Evolutionary conservation across 2,888 invertebrate genomes (phyloP).

Genomic region (Phragmatobia fuliginosa): DNA sequence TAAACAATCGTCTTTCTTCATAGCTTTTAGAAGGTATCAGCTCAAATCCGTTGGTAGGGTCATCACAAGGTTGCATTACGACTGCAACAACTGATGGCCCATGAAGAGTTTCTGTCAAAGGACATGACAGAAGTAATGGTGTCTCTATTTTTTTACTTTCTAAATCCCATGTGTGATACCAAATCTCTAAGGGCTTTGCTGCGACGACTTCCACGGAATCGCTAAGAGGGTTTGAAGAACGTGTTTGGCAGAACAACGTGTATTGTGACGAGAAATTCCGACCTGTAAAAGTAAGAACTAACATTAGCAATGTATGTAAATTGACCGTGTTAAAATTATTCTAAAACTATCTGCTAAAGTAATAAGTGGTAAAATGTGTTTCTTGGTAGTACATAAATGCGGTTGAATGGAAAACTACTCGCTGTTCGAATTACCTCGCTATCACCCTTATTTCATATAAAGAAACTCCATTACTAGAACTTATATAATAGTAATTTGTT

Average conservation of each 20-base stretch:
- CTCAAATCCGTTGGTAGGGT: slow-evolving; percentile 75
- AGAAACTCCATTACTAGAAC: slow-evolving; percentile 56
- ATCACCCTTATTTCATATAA: slow-evolving; percentile 49
- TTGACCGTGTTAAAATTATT: not conserved
- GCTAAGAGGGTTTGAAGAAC: slow-evolving; percentile 68
- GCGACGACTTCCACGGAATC: slow-evolving; percentile 84
- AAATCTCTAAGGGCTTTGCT: slow-evolving; percentile 87
- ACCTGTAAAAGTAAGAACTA: slow-evolving; percentile 65
- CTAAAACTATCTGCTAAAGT: not conserved
- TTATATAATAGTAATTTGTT: slow-evolving; percentile 77
- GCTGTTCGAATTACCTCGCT: slow-evolving; percentile 34
- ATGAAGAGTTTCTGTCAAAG: slow-evolving; percentile 79
- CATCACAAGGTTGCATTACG: slow-evolving; percentile 82
- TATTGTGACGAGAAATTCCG: slow-evolving; percentile 71
- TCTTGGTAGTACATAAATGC: slow-evolving; percentile 37
- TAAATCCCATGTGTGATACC: slow-evolving; percentile 88
- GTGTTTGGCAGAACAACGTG: slow-evolving; percentile 86
- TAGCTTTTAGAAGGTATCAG: slow-evolving; percentile 58
- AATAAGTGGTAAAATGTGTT: slow-evolving; percentile 26
- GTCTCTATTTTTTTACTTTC: slow-evolving; percentile 77
- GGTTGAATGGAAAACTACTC: slow-evolving; percentile 36
- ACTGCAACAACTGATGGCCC: slow-evolving; percentile 80
- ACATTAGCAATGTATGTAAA: not conserved
- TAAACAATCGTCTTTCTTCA: slow-evolving; percentile 79
- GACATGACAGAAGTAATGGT: slow-evolving; percentile 88